Evolutionary conservation across 2,797 vertebrate genomes (phyloP).

Genomic region (Eupleurogrammus muticus): DNA sequence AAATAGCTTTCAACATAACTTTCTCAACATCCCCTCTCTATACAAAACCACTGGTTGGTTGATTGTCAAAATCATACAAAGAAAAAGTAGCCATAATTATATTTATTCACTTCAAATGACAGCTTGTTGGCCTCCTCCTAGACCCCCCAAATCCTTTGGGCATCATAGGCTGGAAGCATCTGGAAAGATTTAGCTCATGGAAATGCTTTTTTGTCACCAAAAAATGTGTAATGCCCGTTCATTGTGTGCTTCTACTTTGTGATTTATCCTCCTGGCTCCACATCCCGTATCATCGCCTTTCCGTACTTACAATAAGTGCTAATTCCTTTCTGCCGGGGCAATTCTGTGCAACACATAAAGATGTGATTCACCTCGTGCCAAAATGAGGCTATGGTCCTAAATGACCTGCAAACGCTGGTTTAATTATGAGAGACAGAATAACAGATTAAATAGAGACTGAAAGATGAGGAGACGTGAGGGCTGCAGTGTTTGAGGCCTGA

Average conservation of each 20-base stretch:
- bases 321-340: not conserved
- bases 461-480: slow-evolving; percentile 29
- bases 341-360: not conserved
- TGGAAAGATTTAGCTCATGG: slow-evolving; percentile 55
- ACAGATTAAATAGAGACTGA: slow-evolving; percentile 27
- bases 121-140: slow-evolving; percentile 34
- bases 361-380: slow-evolving; percentile 12
- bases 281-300: not conserved
- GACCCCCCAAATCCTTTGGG: slow-evolving; percentile 25
- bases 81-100: slow-evolving; percentile 43
- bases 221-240: slow-evolving; percentile 28
- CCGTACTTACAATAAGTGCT: not conserved
- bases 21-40: slow-evolving; percentile 23
- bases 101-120: slow-evolving; percentile 55
- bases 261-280: slow-evolving; percentile 32
- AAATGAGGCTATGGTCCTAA: slow-evolving; percentile 20
- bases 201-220: slow-evolving; percentile 31
- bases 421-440: slow-evolving; percentile 32
- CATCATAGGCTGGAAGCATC: slow-evolving; percentile 49
- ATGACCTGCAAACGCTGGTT: slow-evolving; percentile 20
- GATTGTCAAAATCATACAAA: slow-evolving; percentile 48
- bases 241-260: slow-evolving; percentile 22
- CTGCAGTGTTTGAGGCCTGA: slow-evolving; percentile 19
- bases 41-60: slow-evolving; percentile 35
- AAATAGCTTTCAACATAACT: slow-evolving; percentile 37